Evolutionary conservation across 2,888 invertebrate species (phyloP).

Genomic region (Rhyacophila evoluta): DNA sequence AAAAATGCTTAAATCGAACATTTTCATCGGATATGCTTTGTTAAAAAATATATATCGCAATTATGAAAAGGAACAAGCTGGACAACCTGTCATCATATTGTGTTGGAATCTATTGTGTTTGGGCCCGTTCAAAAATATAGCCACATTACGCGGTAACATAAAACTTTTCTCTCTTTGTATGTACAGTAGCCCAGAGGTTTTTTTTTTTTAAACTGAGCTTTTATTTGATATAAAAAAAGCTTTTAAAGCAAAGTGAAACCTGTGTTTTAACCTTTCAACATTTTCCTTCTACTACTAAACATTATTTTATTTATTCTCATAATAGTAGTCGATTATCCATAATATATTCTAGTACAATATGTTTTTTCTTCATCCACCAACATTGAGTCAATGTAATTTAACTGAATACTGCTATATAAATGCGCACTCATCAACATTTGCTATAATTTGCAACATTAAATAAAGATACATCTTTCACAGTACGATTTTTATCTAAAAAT

Average conservation of each 20-base stretch:
- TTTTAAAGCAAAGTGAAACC: slow-evolving; percentile 2
- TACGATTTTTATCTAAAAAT: no score
- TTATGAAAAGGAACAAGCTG: slow-evolving; percentile 10
- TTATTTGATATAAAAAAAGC: slow-evolving; percentile 4
- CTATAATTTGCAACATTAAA: no score
- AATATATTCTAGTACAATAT: no score
- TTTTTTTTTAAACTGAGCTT: not conserved
- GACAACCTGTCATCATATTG: slow-evolving; percentile 7
- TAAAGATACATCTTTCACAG: no score
- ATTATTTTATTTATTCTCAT: no score
- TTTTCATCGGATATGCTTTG: not conserved
- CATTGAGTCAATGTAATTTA: no score
- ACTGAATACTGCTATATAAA: no score
- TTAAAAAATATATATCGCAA: not conserved
- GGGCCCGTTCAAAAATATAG: not conserved
- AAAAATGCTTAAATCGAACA: not conserved
- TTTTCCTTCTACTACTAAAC: no score
- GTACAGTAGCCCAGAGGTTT: not conserved
- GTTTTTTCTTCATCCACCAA: no score
- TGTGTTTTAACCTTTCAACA: not conserved
- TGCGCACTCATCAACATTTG: no score
- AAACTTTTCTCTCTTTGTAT: not conserved
- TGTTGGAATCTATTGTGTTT: not conserved
- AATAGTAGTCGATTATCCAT: no score
- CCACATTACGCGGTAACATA: slow-evolving; percentile 18